Conservation (phyloP, 2,888 invertebrate genomes). For the Lathronympha strigana region DNA sequence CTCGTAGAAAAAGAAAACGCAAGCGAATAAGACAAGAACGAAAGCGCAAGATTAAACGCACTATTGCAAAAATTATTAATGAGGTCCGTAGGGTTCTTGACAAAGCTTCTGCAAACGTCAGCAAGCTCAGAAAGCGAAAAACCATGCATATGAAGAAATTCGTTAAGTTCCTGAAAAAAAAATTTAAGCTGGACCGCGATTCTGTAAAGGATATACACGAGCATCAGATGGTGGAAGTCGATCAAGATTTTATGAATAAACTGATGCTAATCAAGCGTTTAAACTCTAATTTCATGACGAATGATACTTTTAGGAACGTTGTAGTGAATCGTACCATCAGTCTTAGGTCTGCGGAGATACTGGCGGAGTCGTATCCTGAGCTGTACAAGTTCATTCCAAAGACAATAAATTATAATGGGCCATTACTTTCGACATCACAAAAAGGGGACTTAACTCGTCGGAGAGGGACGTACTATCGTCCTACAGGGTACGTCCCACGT, state of each 20-base stretch:
- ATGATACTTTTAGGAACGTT: constrained; percentile 66
- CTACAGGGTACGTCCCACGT: not conserved
- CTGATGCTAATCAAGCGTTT: constrained; percentile 57
- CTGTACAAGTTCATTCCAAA: constrained; percentile 42
- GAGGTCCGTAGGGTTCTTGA: constrained; percentile 65
- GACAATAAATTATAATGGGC: constrained; percentile 46
- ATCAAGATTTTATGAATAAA: constrained; percentile 52
- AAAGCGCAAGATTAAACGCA: constrained; percentile 63
- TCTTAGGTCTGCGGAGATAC: constrained; percentile 51
- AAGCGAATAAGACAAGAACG: constrained; percentile 53
- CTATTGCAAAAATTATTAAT: constrained; percentile 60
- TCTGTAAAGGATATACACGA: constrained; percentile 65
- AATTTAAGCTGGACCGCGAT: constrained; percentile 65
- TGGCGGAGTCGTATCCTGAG: constrained; percentile 66
- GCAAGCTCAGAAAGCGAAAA: constrained; percentile 60
- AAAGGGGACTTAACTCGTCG: not conserved
- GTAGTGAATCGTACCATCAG: constrained; percentile 61
- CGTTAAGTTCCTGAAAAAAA: constrained; percentile 63
- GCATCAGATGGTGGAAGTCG: constrained; percentile 60
- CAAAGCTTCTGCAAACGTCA: constrained; percentile 62
- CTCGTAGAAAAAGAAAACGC: constrained; percentile 50
- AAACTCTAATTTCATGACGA: constrained; percentile 60
- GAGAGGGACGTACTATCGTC: not conserved
- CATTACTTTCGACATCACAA: too few species aligned
- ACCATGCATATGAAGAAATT: constrained; percentile 70